Evolutionary conservation across 2,113 vertebrate species (phyloP), one percentile per base, ranked within the genome.

Genomic region (Catharus fuscescens): DNA sequence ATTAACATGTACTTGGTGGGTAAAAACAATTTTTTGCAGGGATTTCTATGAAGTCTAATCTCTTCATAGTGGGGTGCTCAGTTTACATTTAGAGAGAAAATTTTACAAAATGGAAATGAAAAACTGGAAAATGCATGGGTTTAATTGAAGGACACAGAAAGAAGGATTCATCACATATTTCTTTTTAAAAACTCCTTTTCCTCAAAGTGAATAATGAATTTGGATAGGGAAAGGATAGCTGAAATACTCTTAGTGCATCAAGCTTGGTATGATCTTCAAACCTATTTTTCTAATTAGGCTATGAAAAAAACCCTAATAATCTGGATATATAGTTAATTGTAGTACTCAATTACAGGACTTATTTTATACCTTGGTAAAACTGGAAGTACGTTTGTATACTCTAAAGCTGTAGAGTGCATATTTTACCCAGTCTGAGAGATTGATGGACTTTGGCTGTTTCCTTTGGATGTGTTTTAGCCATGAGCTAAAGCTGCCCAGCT

Each of bases 391-490:
- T 62, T 25, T 66, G 12, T 34, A 7, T 45, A 47, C 5, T 62
- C 4, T 64, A 56, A 38, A 26, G 34, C 61, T 44, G 18, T 56
- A 71, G 28, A 50, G 18, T 0, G 0, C 10, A 5, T 20, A 54
- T 88, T 90, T 73, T 59, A 53, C 6, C 12, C 26, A 53, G 4
- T 21, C 9, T 45, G 36, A 82, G 29, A 65, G 20, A 73, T 2
- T 2, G 2, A 9, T 47, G 19, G 32, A 24, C 9, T 47, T 60
- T 29, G 64, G 6, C 11, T 57, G 7, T 40, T 91, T 77, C 14
- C 19, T 81, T 74, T 67, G 10, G 2, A 16, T 59, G 11, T 57
- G 10, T 53, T 18, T 25, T 62, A 76, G 19, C 16, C 20, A 26
- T 40, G 9, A 47, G 28, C 9, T 62, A 69, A 74, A 84, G 8